Percentiles rank a stretch among this genome's conserved stretches.
Evolutionary conservation across 1,140 invertebrate genomes (phyloP).

Genomic region (Phocides pigmalion): DNA sequence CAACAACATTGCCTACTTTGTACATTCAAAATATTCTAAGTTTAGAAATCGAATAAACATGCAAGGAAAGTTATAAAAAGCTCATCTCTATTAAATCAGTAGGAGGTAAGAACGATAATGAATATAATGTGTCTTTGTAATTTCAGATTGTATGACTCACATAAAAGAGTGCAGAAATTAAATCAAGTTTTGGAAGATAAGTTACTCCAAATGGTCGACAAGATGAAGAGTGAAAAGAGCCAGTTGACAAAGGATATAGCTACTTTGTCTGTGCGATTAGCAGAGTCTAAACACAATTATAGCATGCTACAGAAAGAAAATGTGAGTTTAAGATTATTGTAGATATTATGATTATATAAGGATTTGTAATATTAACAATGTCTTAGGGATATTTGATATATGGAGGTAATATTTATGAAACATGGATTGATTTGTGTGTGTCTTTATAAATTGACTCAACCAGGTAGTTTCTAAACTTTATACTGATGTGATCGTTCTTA

Average conservation of each 20-base stretch:
- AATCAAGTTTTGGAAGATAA: conserved; percentile 98
- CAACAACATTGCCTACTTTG: too few species aligned
- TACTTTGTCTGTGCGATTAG: conserved; percentile 92
- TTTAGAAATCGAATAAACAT: too few species aligned
- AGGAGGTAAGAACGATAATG: too few species aligned
- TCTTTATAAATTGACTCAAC: too few species aligned
- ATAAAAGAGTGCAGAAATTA: conserved; percentile 96
- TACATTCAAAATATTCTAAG: too few species aligned
- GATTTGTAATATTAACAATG: too few species aligned
- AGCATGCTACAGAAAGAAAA: conserved; percentile 96
- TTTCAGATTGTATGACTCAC: conserved; percentile 93
- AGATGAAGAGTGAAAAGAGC: conserved; percentile 95
- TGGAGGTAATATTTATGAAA: too few species aligned
- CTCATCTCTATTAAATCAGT: too few species aligned
- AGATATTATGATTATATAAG: conserved; percentile 1
- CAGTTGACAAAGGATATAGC: conserved; percentile 94
- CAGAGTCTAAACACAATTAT: conserved; percentile 94
- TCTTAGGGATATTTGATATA: too few species aligned
- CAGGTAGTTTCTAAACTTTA: too few species aligned
- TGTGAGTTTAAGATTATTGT: conserved; percentile 81
- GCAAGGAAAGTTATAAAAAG: too few species aligned
- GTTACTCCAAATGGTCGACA: conserved; percentile 95
- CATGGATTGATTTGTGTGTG: too few species aligned
- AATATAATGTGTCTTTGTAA: conserved; percentile 27
- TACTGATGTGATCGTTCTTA: background rate